These are phyloP conservation scores for Antitype chi DNA, from an alignment of 2,888 invertebrate species.

Conservation along the genomic window DNA sequence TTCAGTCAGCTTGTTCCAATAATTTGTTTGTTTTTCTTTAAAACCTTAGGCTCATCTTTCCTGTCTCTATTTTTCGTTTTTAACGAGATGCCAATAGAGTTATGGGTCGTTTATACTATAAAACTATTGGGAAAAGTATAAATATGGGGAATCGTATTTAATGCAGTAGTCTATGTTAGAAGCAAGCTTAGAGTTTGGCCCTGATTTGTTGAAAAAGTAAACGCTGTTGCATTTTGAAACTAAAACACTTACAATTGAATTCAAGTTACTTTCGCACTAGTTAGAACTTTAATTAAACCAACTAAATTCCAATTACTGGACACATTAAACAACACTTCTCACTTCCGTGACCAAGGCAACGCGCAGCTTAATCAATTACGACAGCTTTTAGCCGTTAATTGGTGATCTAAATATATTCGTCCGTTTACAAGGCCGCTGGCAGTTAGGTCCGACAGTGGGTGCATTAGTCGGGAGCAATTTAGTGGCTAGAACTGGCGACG, in stretches of 20 bases:
- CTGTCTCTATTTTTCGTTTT: background rate
- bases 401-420: constrained; percentile 58
- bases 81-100: constrained; percentile 23
- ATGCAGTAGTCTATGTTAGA: background rate
- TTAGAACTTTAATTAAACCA: constrained; percentile 15
- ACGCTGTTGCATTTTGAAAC: constrained; percentile 7
- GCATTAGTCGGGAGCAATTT: constrained; percentile 78
- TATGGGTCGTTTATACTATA: constrained; percentile 14
- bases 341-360: constrained; percentile 61
- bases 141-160: constrained; percentile 10
- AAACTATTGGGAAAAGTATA: constrained; percentile 18
- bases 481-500: constrained; percentile 71
- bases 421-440: constrained; percentile 44
- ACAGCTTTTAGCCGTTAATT: constrained; percentile 61
- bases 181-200: constrained; percentile 3
- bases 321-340: constrained; percentile 40
- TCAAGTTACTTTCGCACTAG: constrained; percentile 8
- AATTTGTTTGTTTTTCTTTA: background rate
- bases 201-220: background rate
- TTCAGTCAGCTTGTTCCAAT: background rate
- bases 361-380: constrained; percentile 63
- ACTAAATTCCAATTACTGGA: constrained; percentile 47
- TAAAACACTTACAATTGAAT: constrained; percentile 1
- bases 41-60: background rate
- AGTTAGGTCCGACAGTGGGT: constrained; percentile 48